Evolutionary conservation across 1,140 invertebrate genomes (phyloP).

Genomic region (Sitodiplosis mosellana): DNA sequence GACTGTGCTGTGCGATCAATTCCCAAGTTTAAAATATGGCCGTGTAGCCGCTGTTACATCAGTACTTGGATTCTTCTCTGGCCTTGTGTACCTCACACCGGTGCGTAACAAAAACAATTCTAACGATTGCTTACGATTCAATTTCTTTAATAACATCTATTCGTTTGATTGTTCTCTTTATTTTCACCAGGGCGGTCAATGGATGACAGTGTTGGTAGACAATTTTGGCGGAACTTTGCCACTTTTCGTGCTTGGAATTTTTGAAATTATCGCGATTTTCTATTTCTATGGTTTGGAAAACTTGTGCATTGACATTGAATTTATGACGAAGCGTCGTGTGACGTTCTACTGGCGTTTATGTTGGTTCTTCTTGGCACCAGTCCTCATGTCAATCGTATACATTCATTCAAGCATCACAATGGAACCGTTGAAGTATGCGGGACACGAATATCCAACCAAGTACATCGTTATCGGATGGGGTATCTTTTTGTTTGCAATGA

Average conservation of each 20-base stretch:
- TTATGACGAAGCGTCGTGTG: constrained; percentile 54
- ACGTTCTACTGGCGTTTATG: constrained; percentile 60
- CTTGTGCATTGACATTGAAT: constrained; percentile 53
- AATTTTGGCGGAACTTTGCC: constrained; percentile 58
- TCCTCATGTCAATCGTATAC: constrained; percentile 49
- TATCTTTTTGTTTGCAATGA: constrained; percentile 20
- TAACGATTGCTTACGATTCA: background rate
- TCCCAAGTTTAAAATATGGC: constrained; percentile 41
- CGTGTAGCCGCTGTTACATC: constrained; percentile 40
- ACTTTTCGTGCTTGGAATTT: constrained; percentile 45
- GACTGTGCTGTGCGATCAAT: constrained; percentile 49
- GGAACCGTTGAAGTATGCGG: constrained; percentile 32
- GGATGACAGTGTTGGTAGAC: constrained; percentile 61
- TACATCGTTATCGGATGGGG: constrained; percentile 24
- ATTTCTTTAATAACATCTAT: background rate
- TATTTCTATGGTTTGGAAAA: constrained; percentile 65
- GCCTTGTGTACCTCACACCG: constrained; percentile 59
- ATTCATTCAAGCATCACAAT: constrained; percentile 37
- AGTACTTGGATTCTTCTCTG: constrained; percentile 39
- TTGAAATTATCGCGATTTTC: constrained; percentile 43
- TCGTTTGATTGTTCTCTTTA: constrained; percentile 4
- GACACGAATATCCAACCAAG: constrained; percentile 12
- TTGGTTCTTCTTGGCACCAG: constrained; percentile 57
- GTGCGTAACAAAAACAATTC: constrained; percentile 27
- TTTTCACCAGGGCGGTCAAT: constrained; percentile 58